Conservation (phyloP, 2,113 vertebrate genomes). For the Cryptomyrus ogoouensis region DNA sequence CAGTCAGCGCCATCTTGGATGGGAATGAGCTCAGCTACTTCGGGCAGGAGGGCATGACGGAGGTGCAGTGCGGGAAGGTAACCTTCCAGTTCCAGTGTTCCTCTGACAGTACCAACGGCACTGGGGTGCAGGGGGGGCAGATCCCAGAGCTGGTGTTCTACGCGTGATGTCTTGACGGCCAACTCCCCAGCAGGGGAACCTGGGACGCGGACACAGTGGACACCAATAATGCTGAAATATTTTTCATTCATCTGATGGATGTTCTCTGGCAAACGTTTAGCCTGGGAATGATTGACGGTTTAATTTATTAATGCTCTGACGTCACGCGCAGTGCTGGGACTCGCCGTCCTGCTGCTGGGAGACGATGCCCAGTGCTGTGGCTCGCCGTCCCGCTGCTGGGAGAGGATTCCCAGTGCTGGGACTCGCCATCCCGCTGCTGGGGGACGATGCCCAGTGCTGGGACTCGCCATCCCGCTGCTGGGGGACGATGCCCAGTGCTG, state of each 20-base stretch:
- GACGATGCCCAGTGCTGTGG: slow-evolving; percentile 43
- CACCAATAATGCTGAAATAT: slow-evolving; percentile 26
- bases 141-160: slow-evolving; percentile 94
- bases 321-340: slow-evolving; percentile 62
- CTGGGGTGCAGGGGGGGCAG: slow-evolving; percentile 89
- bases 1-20: slow-evolving; percentile 80
- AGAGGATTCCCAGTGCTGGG: slow-evolving; percentile 47
- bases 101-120: slow-evolving; percentile 92
- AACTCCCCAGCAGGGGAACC: slow-evolving; percentile 41
- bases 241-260: slow-evolving; percentile 40
- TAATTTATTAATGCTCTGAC: slow-evolving; percentile 66
- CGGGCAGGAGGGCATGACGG: slow-evolving; percentile 93
- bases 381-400: no score
- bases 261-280: slow-evolving; percentile 48
- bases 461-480: no score
- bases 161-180: slow-evolving; percentile 58
- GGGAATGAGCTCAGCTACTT: slow-evolving; percentile 93
- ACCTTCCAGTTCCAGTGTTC: slow-evolving; percentile 96
- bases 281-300: slow-evolving; percentile 57
- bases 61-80: slow-evolving; percentile 89
- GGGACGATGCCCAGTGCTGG: slow-evolving; percentile 45
- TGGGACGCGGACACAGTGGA: slow-evolving; percentile 25
- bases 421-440: no score
- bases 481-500: slow-evolving; percentile 51
- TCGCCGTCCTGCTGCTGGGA: no score